Evolutionary conservation across 92 coral and sea anemone species (phyloP), one percentile per base, ranked within the genome.

Genomic region (Siderastrea siderea): DNA sequence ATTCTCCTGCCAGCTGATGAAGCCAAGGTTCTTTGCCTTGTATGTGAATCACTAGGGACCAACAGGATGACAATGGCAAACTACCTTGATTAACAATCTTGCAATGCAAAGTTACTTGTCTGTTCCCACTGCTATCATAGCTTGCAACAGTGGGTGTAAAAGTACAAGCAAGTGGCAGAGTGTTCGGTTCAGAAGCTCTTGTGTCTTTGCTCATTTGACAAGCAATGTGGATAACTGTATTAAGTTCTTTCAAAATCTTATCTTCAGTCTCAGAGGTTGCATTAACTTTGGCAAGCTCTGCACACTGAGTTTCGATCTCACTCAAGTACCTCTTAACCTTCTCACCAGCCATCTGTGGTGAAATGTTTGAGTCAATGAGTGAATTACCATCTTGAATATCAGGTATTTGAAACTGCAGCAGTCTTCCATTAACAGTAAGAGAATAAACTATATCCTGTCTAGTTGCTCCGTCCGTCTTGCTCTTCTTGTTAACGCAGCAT

Each of bases 341-440:
- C 57, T 77, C 85, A 10, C 92, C 94, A 46, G 92, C 92, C 54
- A 71, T 58, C 69, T 83, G 72, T 5, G 94, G 85, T 44, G 92
- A 76, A 67, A 88, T 11, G 7, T 74, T 76, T 58, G 78, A 61
- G 7, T 54, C 48, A n/a, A 74, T 66, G 45, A 15, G 71, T 5
- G 77, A 71, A 45, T 69, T 57, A 4, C 63, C 77, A 26, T 82
- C 77, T 80, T 68, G 81, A 49, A 65, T 4, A 26, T 81, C 82
- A 44, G 89, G 79, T 55, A 82, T 38, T 12, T 50, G 13, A 57
- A 91, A 70, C 65, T 68, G 64, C 61, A 88, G 15, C 19, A 91
- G 85, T 43, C 78, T 91, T n/a, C 94, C 94, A 71, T 61, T 70
- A 9, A 77, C 5, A 61, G 82, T 88, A 2, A 91, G 76, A 47